Base-by-base conservation (phyloP, 2,113 vertebrate genomes). In the Salvelinus alpinus region DNA sequence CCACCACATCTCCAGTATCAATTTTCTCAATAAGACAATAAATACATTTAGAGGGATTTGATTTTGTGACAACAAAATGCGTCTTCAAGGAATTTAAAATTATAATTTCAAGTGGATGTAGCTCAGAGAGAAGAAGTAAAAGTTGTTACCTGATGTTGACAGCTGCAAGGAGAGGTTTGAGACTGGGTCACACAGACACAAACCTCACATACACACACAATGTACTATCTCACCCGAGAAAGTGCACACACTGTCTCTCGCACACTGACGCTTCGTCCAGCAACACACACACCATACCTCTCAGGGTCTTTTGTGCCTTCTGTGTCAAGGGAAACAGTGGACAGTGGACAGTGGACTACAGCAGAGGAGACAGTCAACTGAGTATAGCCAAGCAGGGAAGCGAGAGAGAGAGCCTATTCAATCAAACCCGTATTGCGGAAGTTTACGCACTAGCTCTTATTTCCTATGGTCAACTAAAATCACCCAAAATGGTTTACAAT, bases 91-190 rank as follows among this genome's bases (percentile, higher is more conserved):
- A 20, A 57, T 20, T 9, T 2, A 44, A 11, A 44, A 44, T 44
- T 0, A 44, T 44, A 2, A 44, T 44, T 44, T 44, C 38, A 12
- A 11, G 9, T 44, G 38, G 38, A 11, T 44, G 8, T 44, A 44
- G 1, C 38, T 11, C 2, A 44, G 38, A 44, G 38, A 38, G 22
- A 38, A 62, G 59, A 70, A n/a, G 12, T 6, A 34, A 34, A 47
- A 64, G 60, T 51, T 48, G 67, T 88, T 90, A 92, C 90, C 90
- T 92, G 87, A 81, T 74, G 82, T 74, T 77, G 77, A 71, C 29
- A 44, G 78, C 64, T 44, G 29, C 57, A 80, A 78, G 22, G 80
- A 80, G n/a, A 79, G 44, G 83, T 82, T 75, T 22, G 59, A 62
- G 59, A 24, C 59, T 62, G 59, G 8, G 78, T 80, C 71, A 84